phyloP scores from a whole-genome alignment of 2,888 invertebrate genomes.

The Phortica magna region DNA sequence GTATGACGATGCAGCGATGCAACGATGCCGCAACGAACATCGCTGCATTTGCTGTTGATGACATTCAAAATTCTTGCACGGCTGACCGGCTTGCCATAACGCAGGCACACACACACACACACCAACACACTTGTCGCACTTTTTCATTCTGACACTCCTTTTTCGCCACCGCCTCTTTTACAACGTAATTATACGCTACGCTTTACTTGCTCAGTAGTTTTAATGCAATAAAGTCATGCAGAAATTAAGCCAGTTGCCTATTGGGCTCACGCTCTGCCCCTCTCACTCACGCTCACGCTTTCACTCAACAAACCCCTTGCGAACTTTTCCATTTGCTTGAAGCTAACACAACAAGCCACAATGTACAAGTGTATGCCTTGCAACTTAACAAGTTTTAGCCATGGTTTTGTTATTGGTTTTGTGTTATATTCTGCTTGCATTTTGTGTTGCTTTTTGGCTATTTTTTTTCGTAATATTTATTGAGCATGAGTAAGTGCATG shows the following conservation, averaged over 20 bases:
- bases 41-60: conserved; percentile 1
- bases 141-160: conserved; percentile 47
- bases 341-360: conserved; percentile 33
- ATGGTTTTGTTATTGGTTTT: conserved; percentile 10
- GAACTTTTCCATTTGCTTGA: conserved; percentile 19
- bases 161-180: conserved; percentile 38
- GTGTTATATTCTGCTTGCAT: conserved; percentile 5
- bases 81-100: conserved; percentile 37
- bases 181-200: conserved; percentile 54
- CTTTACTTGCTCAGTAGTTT: conserved; percentile 44
- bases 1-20: not conserved
- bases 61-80: conserved; percentile 27
- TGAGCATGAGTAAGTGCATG: not conserved
- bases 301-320: conserved; percentile 42
- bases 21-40: not conserved
- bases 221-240: conserved; percentile 55
- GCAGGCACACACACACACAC: not conserved
- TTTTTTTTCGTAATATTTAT: not conserved
- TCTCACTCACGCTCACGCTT: not conserved
- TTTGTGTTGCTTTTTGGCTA: not conserved
- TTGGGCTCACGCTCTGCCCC: not conserved
- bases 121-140: conserved; percentile 23
- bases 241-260: conserved; percentile 56
- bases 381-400: conserved; percentile 26
- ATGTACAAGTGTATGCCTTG: not conserved